Base-by-base conservation (phyloP, 2,113 vertebrate species). In the Oreamnos americanus region DNA sequence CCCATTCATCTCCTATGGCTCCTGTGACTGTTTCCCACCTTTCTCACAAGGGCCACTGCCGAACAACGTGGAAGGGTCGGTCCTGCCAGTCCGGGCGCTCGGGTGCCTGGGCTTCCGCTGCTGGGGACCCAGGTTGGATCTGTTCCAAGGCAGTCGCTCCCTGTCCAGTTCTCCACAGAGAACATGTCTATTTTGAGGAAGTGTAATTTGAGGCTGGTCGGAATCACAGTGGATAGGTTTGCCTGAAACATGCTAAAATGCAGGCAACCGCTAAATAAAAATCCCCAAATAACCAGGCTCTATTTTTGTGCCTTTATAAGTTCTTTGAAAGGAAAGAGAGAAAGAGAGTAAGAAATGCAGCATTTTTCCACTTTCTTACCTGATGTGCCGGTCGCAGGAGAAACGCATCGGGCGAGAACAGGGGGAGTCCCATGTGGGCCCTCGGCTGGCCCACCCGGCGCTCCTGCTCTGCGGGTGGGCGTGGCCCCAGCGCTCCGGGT, bases 81-180 rank as follows among this genome's bases (percentile, higher is more conserved):
- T 98, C 98, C 98, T 98, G 97, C 98, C 67, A 45, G 92, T 97
- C 92, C 82, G 94, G 97, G 96, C 92, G 62, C 98, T 97, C 97
- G 95, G 97, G 98, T 83, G 85, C 95, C 97, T 83, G 57, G 98
- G 96, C 96, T 98, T 98, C 97, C 62, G 36, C 33, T 96, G 93
- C 98, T 91, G 74, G 84, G 98, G 98, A 98, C 97, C 96, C 83
- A 91, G 79, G 60, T 71, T 98, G 98, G 98, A 97, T 95, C 97
- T 97, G 89, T 98, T 98, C 98, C 98, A 98, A 98, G 97, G 95
- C 98, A 97, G 98, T 98, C 91, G 60, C 98, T 98, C 98, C 98
- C 98, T 98, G 98, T 98, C 98, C 97, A 97, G 97, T 98, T 98
- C 90, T 97, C 94, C 96, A 95, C 96, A 93, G 94, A 98, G 98